Evolutionary conservation across 1,140 invertebrate genomes (phyloP).

Genomic region (Cylas formicarius): DNA sequence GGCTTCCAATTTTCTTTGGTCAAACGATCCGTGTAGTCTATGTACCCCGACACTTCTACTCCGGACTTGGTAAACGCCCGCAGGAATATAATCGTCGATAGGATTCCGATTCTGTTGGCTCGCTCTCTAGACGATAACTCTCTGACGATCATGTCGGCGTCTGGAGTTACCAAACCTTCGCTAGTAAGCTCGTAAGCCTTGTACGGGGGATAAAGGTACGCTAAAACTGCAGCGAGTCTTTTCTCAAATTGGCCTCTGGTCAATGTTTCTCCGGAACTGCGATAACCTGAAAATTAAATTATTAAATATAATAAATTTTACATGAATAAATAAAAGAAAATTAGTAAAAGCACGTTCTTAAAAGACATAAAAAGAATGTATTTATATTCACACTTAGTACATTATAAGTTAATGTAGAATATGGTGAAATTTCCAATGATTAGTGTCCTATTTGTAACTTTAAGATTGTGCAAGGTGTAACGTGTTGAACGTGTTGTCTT

Average conservation of each 20-base stretch:
- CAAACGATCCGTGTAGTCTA: conserved; percentile 67
- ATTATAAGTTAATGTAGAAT: no score
- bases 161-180: conserved; percentile 41
- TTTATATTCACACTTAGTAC: no score
- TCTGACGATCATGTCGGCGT: conserved; percentile 52
- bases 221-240: conserved; percentile 46
- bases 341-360: background rate
- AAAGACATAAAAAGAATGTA: no score
- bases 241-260: conserved; percentile 49
- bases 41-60: conserved; percentile 69
- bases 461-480: no score
- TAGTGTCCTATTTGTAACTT: no score
- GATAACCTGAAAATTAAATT: conserved; percentile 12
- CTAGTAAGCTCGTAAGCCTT: conserved; percentile 51
- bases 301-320: background rate
- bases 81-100: conserved; percentile 28
- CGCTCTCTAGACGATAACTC: conserved; percentile 58
- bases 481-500: no score
- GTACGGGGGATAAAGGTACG: conserved; percentile 46
- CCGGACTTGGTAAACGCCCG: conserved; percentile 36
- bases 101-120: conserved; percentile 47
- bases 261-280: conserved; percentile 49
- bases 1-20: conserved; percentile 62
- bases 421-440: no score
- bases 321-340: conserved; percentile 7